Base-by-base conservation (phyloP, 2,797 vertebrate species). In the Lates japonicus region DNA sequence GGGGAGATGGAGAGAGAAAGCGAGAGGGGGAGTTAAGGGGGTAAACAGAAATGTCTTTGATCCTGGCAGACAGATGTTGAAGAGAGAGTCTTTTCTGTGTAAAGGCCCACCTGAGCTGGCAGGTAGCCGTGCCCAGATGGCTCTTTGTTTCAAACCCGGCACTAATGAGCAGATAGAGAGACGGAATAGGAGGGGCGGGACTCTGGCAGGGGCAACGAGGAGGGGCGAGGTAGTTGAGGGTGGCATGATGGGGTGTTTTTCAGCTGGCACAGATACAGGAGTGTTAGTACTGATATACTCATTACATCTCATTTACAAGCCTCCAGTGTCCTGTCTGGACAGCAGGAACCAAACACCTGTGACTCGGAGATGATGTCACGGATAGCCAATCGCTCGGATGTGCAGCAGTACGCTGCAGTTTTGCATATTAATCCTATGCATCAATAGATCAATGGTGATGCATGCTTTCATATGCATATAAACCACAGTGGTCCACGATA, bases 101-200 rank as follows among this genome's bases (percentile, higher is more conserved):
- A 95, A 94, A 93, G 87, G 74, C 92, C 94, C 93, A 95, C 94
- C 95, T 95, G 95, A 96, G 95, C 85, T 85, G 93, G 92, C 92
- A 93, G 93, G 91, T 90, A 93, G 88, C 80, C 37, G 69, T 90
- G 89, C 88, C 93, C 93, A 95, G 95, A 96, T 95, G 94, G 81
- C 87, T 92, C 88, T 94, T 90, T 95, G 89, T 94, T 94, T 93
- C 94, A 95, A 93, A 93, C 80, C 92, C 86, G 71, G 84, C 87
- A 87, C 95, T 97, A 97, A 97, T 96, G 95, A 97, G 96, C 93
- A 85, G 95, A 95, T 80, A 83, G 83, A 89, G 78, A 86, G 72
- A 78, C 90, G 87, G 94, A 94, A 84, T 94, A 95, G 94, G 90
- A 73, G 65, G 84, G 90, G 80, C 80, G 85, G 93, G 86, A 86